A percentile compares a stretch with the other conserved stretches of the same genome.
phyloP scores from a whole-genome alignment of 1,140 invertebrate species.

The Drosophila kikkawai region DNA sequence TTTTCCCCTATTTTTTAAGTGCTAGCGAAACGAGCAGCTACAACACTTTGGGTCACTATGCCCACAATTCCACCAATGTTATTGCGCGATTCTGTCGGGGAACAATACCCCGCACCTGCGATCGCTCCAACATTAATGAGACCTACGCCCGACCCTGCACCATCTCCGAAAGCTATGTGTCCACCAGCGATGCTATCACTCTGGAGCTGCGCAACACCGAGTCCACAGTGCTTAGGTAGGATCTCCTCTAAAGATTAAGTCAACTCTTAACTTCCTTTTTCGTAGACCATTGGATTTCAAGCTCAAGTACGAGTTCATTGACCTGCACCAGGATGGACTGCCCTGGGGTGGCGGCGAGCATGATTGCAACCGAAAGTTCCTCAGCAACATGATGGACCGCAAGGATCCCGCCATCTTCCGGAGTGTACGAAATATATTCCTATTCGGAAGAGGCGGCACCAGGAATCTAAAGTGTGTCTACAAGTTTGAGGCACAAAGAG shows the following conservation, averaged over 20 bases:
- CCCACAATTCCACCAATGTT: constrained; percentile 88
- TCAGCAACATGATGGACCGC: constrained; percentile 87
- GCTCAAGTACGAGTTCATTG: constrained; percentile 95
- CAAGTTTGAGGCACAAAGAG: constrained; percentile 92
- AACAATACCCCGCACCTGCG: constrained; percentile 91
- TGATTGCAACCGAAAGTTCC: constrained; percentile 86
- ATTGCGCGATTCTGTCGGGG: constrained; percentile 92
- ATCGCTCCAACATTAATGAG: constrained; percentile 87
- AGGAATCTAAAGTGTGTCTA: constrained; percentile 94
- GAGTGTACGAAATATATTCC: constrained; percentile 92
- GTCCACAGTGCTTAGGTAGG: constrained; percentile 90
- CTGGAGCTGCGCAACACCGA: constrained; percentile 92
- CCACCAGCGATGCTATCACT: constrained; percentile 91
- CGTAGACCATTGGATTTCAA: constrained; percentile 90
- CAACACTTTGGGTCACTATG: constrained; percentile 57
- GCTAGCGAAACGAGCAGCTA: constrained; percentile 53
- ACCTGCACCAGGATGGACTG: constrained; percentile 93
- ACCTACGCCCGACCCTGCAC: constrained; percentile 89
- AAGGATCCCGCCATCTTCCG: constrained; percentile 88
- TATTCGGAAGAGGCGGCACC: constrained; percentile 93
- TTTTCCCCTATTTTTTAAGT: constrained; percentile 10
- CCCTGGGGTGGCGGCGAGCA: constrained; percentile 88
- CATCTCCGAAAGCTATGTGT: constrained; percentile 93
- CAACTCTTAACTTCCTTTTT: neutral
- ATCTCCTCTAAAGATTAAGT: no score